A percentile compares a stretch with the other conserved stretches of the same genome.
These are phyloP conservation scores for Betta splendens DNA, from an alignment of 2,797 vertebrate species.

Conservation along the genomic window DNA sequence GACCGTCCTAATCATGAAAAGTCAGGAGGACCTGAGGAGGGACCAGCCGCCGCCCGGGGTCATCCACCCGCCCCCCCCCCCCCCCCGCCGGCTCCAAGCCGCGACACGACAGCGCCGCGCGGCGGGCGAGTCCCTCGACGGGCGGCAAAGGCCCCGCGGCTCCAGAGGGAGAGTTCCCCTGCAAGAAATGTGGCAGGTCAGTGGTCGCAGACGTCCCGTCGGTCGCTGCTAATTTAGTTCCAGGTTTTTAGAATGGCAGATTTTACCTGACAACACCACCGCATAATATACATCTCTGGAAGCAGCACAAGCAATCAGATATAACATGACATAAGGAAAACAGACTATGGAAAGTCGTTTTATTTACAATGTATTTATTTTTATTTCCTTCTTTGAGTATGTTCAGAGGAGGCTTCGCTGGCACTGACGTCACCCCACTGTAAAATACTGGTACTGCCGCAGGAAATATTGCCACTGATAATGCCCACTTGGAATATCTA, in stretches of 20 bases:
- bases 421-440: too few species aligned
- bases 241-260: too few species aligned
- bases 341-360: too few species aligned
- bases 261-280: too few species aligned
- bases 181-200: conserved; percentile 99
- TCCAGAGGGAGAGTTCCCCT: conserved; percentile 94
- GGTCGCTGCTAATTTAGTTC: too few species aligned
- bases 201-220: conserved; percentile 40
- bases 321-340: too few species aligned
- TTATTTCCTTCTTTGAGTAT: too few species aligned
- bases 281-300: too few species aligned
- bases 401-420: too few species aligned
- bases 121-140: conserved; percentile 74
- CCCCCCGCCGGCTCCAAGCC: conserved; percentile 51
- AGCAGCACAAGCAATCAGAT: too few species aligned
- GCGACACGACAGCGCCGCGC: conserved; percentile 71
- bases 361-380: too few species aligned
- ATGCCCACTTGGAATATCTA: conserved; percentile 31
- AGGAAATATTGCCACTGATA: conserved; percentile 14
- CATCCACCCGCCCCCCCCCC: conserved; percentile 58
- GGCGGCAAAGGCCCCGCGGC: conserved; percentile 77
- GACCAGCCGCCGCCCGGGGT: conserved; percentile 69
- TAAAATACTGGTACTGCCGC: conserved; percentile 5
- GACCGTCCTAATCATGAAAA: conserved; percentile 81
- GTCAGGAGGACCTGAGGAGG: conserved; percentile 78